Percentiles rank a stretch among this genome's conserved stretches.
Evolutionary conservation across 1,140 invertebrate species (phyloP).

Genomic region (Diachasmimorpha longicaudata): DNA sequence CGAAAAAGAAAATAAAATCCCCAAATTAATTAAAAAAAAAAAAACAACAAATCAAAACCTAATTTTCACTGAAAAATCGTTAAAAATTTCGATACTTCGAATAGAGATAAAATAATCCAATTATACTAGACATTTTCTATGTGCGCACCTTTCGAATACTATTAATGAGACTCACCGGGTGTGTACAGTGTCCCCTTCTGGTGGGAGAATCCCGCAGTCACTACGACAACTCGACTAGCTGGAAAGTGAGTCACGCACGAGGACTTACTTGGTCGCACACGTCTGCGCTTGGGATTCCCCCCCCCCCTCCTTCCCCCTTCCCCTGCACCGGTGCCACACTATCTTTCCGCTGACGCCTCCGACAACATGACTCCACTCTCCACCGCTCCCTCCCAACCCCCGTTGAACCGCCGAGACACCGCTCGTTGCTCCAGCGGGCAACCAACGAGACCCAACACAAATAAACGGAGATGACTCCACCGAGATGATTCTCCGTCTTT

Average conservation of each 20-base stretch:
- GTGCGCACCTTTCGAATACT: not conserved
- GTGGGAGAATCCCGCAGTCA: conserved; percentile 50
- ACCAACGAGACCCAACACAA: not conserved
- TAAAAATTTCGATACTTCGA: too few relatives aligned
- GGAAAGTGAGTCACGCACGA: conserved; percentile 50
- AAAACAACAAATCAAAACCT: too few relatives aligned
- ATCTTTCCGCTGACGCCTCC: conserved; percentile 7
- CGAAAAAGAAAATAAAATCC: too few relatives aligned
- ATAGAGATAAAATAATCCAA: too few relatives aligned
- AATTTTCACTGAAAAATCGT: too few relatives aligned
- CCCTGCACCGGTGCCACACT: not conserved
- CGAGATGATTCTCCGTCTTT: conserved; percentile 13
- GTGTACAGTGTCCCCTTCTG: conserved; percentile 1
- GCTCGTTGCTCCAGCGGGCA: too few relatives aligned
- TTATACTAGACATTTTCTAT: too few relatives aligned
- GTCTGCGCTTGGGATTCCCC: conserved; percentile 31
- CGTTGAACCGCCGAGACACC: too few relatives aligned
- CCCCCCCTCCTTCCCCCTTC: not conserved
- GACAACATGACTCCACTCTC: conserved; percentile 12
- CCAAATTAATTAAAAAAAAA: too few relatives aligned
- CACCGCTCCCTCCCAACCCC: conserved; percentile 1
- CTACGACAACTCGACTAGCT: conserved; percentile 27
- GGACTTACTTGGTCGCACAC: conserved; percentile 32
- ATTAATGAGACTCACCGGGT: conserved; percentile 16
- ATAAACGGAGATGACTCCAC: not conserved